Evolutionary conservation across 2,888 invertebrate species (phyloP), one percentile per base, ranked within the genome.

Genomic region (Volucella zonaria): DNA sequence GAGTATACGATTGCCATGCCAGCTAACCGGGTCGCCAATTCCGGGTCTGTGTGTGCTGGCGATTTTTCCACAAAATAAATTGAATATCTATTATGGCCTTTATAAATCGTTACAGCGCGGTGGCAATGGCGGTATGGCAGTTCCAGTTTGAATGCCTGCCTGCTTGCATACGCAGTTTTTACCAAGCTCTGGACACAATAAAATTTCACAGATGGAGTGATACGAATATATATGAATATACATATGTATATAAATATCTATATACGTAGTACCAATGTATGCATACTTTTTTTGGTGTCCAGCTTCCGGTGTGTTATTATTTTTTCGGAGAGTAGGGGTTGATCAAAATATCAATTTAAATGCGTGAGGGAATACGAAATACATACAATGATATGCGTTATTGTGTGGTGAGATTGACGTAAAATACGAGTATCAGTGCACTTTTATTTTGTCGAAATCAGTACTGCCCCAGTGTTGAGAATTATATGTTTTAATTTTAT

Each of bases 1-100:
- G 3, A 23, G 18, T 23, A 70, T 62, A 73, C 67, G 61, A 67
- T 59, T 73, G 79, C 67, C 66, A 67, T 73, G 73, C 67, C 73
- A 67, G 52, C 59, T 54, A 67, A 54, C 79, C 71, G 58, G 61
- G 70, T 18, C 38, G n/a, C 49, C 58, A 62, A 62, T 61, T 62
- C 42, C 71, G 59, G 56, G 61, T 43, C 12, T 47, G 40, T 23
- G 31, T 43, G 62, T 68, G 80, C 68, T 67, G 61, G 74, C 75
- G 75, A 68, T 80, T 80, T 73, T 80, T 80, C 68, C 56, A 51
- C 74, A 75, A 68, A 68, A 80, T 80, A 80, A 80, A 80, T 80
- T 80, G 80, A 80, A 80, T 80, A 80, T 80, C 80, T 80, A 80
- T 80, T 80, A 80, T 80, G 74, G 75, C 64, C 68, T 62, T 70